These are phyloP conservation scores for Micronisus gabar DNA, from an alignment of 2,113 vertebrate genomes.

Conservation along the genomic window DNA sequence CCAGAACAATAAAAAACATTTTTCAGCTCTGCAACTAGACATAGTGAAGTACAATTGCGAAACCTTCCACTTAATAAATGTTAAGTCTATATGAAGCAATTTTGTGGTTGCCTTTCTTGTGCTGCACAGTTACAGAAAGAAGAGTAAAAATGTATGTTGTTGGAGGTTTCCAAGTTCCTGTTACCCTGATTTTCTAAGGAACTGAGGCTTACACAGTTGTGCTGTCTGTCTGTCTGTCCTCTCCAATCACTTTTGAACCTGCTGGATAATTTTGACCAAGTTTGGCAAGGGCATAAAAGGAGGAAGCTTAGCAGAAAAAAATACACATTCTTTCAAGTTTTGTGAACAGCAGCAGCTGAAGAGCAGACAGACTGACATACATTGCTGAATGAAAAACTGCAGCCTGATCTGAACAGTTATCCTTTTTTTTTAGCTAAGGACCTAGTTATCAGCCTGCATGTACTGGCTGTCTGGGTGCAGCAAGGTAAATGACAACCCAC, in stretches of 20 bases:
- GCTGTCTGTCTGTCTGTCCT: not conserved
- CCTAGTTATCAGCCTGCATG: not conserved
- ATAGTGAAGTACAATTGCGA: not conserved
- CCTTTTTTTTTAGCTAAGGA: not conserved
- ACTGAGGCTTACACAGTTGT: not conserved
- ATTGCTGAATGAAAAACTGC: not conserved
- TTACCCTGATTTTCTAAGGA: not conserved
- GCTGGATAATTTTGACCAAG: not conserved
- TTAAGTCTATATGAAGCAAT: not conserved
- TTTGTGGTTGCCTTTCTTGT: not conserved
- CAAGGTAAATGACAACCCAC: not conserved
- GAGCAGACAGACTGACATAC: not conserved
- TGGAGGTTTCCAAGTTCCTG: not conserved
- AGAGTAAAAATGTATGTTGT: not conserved
- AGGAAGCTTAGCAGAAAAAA: not conserved
- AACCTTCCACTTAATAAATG: not conserved
- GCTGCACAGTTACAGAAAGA: not conserved
- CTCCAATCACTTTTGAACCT: not conserved
- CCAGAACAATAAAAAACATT: not conserved
- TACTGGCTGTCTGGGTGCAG: not conserved
- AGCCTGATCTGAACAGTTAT: not conserved
- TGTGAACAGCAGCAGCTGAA: not conserved
- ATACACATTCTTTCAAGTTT: not conserved
- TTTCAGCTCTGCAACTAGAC: not conserved
- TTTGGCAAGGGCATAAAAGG: not conserved